Base-by-base conservation (phyloP, 2,113 vertebrate species). In the Chionomys nivalis region DNA sequence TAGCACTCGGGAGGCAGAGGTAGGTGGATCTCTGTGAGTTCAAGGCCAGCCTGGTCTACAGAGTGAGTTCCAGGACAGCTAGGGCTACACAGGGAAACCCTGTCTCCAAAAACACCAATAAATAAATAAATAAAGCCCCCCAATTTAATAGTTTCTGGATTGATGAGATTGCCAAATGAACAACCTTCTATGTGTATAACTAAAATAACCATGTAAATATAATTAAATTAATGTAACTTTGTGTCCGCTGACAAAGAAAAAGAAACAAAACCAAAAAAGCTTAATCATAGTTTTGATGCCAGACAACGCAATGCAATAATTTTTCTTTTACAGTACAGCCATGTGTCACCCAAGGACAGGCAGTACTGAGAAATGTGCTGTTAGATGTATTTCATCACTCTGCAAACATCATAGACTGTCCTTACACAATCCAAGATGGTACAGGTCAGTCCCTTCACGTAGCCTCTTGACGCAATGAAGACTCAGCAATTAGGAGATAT, bases 171-270 rank as follows among this genome's bases (percentile, higher is more conserved):
- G 33, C 11, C 33, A 92, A 39, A 92, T 75, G 26, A 75, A 52
- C 10, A 86, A 55, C 39, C 7, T 88, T 86, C 12, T 78, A 77
- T 93, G 14, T 77, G 2, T 70, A 77, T 83, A 72, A 85, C 24
- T 91, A 65, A 91, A 91, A 93, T 2, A 91, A 55, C 28, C 19
- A 49, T 23, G 9, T 89, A 86, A 95, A 79, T 28, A 86, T 79
- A 5, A 49, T 91, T 91, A 82, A 61, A 77, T n/a, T 89, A 89
- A 89, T 7, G 0, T 72, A 70, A 77, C 52, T 89, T 39, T 77
- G 77, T 28, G 4, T 65, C 31, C 65, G 31, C 65, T 58, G 42
- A 47, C 19, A 42, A 19, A 42, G 8, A n/a, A 49, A 68, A 92
- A 68, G 13, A 63, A 83, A 13, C 28, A 94, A 26, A 96, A 47